Conservation (phyloP, 1,140 invertebrate genomes). For the Drosophila asahinai region DNA sequence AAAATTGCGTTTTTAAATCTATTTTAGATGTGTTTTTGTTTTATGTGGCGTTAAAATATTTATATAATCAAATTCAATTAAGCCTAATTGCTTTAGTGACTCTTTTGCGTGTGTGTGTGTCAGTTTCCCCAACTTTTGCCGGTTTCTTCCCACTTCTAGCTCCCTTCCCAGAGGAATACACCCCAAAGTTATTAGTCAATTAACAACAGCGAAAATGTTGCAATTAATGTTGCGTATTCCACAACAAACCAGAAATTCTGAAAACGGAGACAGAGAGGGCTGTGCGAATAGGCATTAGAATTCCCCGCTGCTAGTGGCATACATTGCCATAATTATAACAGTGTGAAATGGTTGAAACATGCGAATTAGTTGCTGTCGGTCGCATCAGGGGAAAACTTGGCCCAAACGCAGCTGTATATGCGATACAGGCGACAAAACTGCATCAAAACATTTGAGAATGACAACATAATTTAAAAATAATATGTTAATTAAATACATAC, state of each 20-base stretch:
- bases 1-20: conserved; percentile 54
- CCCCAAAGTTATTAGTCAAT: conserved; percentile 71
- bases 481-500: background rate
- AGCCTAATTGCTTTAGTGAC: conserved; percentile 61
- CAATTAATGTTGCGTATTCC: conserved; percentile 69
- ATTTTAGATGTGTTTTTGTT: conserved; percentile 7
- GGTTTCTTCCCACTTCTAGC: background rate
- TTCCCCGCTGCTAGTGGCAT: conserved; percentile 48
- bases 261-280: conserved; percentile 2
- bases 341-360: conserved; percentile 65
- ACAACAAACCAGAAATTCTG: conserved; percentile 15
- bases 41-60: conserved; percentile 13
- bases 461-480: background rate
- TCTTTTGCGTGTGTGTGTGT: background rate
- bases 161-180: conserved; percentile 3
- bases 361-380: conserved; percentile 61
- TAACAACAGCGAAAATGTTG: conserved; percentile 73
- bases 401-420: conserved; percentile 15
- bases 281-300: conserved; percentile 13
- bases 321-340: conserved; percentile 73
- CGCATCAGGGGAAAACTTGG: conserved; percentile 27
- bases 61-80: conserved; percentile 72
- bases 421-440: conserved; percentile 47
- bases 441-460: too few relatives aligned
- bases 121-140: conserved; percentile 6